Base-by-base conservation (phyloP, 2,797 vertebrate genomes). In the Cottoperca gobio region DNA sequence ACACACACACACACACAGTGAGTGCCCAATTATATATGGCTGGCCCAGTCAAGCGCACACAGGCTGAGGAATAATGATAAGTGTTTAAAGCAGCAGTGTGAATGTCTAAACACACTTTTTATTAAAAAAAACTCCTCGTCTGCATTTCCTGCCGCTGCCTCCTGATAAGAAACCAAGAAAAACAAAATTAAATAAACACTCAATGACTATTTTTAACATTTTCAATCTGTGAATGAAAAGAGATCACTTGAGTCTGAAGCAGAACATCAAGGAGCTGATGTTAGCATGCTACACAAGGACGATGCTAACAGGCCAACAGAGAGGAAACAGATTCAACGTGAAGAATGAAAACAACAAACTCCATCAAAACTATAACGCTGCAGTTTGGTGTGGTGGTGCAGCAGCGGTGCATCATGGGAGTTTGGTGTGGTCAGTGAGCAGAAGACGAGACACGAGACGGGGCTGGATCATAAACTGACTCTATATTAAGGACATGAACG, bases 11-110 rank as follows among this genome's bases (percentile, higher is more conserved):
- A 68, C 57, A 70, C 55, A 64, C 52, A 50, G 14, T 40, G 40
- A 71, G 14, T 31, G 42, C 12, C 37, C 73, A 68, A 21, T 66
- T 40, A 70, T 71, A 60, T 40, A 37, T 11, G 48, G 26, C 48
- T 3, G 13, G 48, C 16, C 40, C 23, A 52, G 70, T 70, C 4
- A 31, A 52, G 54, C 19, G n/a, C 59, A 12, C 62, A 58, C 57
- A 80, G 69, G 72, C 65, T 58, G 61, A 81, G 61, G 69, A 82
- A 64, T 73, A 66, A 66, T 66, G 69, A 73, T 64, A 64, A 53
- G 65, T 74, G 65, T 71, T 67, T 59, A 43, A 72, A 73, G 58
- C 60, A 52, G 53, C 48, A 21, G 62, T 55, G 50, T 63, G 66
- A 70, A 70, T 49, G 48, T 53, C 19, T 50, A 57, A 78, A 72